Evolutionary conservation across 2,888 invertebrate species (phyloP), one percentile per base, ranked within the genome.

Genomic region (Hydraecia micacea): DNA sequence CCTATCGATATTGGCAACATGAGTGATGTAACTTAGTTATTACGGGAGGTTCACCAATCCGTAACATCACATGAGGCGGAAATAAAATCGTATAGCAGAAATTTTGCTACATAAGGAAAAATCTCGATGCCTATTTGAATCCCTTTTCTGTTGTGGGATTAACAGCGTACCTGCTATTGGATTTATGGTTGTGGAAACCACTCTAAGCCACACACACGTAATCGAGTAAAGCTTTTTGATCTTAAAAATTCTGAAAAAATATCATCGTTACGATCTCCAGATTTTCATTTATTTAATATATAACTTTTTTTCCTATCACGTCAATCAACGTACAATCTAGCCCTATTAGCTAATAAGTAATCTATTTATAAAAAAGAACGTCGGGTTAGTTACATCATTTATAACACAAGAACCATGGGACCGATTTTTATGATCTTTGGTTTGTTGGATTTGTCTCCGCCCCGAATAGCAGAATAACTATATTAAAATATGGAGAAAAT

Each of bases 41-140:
- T 87, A 88, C 87, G 85, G 82, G 75, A 87, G 82, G 85, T 81
- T 86, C 87, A 87, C 86, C 87, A 87, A 87, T 87, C 81, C 83
- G 80, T 88, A 87, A 89, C 86, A 89, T 88, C 90, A 89, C 81
- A 85, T 87, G 88, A 86, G 71, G 86, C 90, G 91, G 91, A 92
- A 93, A 90, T 90, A 91, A 91, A 91, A 91, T 89, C 89, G 89
- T 90, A 87, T 84, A 88, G 86, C 89, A 90, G 91, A 90, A 89
- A 91, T 91, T 91, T 89, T 88, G 86, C 85, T 87, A 85, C 84
- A 84, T 77, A 85, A 88, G 88, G 86, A 90, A 90, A 91, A 90
- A 89, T 86, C 69, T 62, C 46, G 36, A 71, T 75, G 71, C 72
- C n/a, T 84, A 75, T 76, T 78, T 70, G 71, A 73, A 68, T 63